A percentile compares a stretch with the other conserved stretches of the same genome.
Conservation (phyloP, 2,113 vertebrate genomes). For the Halcyon malimbica region DNA sequence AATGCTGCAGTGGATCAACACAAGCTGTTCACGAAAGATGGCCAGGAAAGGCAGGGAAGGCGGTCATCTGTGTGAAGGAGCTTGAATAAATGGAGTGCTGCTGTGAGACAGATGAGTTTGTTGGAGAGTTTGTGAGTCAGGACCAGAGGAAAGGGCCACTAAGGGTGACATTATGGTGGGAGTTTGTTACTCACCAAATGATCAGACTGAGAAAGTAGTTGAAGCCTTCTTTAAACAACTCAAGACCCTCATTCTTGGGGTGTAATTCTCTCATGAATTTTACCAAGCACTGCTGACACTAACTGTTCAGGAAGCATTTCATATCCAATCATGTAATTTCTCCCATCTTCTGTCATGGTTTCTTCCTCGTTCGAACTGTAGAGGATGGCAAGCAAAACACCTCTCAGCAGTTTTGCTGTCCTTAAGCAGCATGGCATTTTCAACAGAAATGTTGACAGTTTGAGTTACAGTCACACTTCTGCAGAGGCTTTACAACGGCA, state of each 20-base stretch:
- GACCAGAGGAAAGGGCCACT: background rate
- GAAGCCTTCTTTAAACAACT: background rate
- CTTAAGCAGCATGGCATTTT: background rate
- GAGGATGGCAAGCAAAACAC: background rate
- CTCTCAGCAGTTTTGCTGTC: background rate
- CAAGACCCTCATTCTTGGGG: background rate
- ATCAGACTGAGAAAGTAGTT: background rate
- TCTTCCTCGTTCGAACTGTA: background rate
- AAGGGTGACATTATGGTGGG: background rate
- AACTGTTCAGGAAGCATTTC: too few species aligned
- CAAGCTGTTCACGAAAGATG: background rate
- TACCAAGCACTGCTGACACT: too few species aligned
- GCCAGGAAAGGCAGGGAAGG: background rate
- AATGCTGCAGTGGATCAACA: background rate
- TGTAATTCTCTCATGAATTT: too few species aligned
- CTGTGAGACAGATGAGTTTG: background rate
- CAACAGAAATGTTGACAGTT: background rate
- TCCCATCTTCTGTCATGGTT: background rate
- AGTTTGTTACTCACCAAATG: background rate
- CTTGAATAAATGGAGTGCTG: background rate
- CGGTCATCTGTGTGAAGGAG: rapidly evolving
- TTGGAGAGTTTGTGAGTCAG: background rate
- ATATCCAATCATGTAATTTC: background rate
- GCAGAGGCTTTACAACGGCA: background rate
- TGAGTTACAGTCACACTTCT: background rate